These are phyloP conservation scores for Hydropsyche tenuis DNA, from an alignment of 1,140 invertebrate species.

Conservation along the genomic window DNA sequence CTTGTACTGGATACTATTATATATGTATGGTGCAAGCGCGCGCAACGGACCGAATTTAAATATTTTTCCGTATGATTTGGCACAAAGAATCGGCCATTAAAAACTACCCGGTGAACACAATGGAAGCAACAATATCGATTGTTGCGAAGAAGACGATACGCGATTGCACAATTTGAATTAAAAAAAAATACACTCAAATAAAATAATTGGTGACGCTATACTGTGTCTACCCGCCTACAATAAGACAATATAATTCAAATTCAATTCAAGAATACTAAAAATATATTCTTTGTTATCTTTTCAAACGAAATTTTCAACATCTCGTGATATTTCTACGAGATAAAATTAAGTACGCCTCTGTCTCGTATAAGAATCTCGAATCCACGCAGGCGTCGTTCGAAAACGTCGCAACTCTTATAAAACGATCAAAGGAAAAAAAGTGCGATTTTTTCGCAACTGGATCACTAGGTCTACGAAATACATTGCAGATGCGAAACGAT, in stretches of 20 bases:
- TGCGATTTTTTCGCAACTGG: constrained; percentile 36
- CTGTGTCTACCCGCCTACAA: too few species aligned
- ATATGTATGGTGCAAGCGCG: neutral
- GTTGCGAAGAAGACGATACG: neutral
- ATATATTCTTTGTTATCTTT: too few species aligned
- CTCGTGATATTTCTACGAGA: too few species aligned
- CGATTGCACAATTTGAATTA: neutral
- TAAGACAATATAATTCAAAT: too few species aligned
- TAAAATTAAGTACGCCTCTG: too few species aligned
- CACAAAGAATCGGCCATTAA: constrained; percentile 25
- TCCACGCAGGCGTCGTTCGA: constrained; percentile 7
- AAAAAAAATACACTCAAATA: too few species aligned
- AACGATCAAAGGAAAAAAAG: neutral
- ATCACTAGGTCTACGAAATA: constrained; percentile 34
- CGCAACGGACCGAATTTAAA: constrained; percentile 13
- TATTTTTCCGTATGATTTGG: constrained; percentile 27
- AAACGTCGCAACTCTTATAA: constrained; percentile 17
- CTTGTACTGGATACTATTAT: neutral
- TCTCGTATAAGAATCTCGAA: neutral
- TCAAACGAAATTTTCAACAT: too few species aligned
- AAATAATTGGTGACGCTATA: too few species aligned
- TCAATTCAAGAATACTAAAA: too few species aligned
- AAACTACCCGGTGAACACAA: constrained; percentile 4
- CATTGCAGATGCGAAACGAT: constrained; percentile 1
- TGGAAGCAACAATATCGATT: neutral